Percentiles rank a stretch among this genome's conserved stretches.
Conservation (phyloP, 2,113 vertebrate genomes). For the Aspiorhynchus laticeps region DNA sequence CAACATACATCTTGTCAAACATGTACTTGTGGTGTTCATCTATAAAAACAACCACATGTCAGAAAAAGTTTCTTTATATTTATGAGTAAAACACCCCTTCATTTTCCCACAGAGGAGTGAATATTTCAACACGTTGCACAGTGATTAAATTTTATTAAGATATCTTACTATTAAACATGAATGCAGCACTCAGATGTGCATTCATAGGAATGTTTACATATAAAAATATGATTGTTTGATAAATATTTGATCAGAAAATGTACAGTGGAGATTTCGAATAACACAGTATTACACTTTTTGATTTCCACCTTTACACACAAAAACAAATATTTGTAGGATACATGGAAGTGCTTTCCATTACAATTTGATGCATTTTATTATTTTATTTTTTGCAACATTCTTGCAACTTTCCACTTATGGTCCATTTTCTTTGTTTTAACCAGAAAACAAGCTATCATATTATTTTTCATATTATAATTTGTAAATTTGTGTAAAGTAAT, state of each 20-base stretch:
- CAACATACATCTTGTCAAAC: neutral
- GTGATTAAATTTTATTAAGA: constrained; percentile 70
- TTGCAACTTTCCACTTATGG: neutral
- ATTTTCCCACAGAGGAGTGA: neutral
- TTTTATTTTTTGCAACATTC: neutral
- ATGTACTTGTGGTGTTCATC: constrained; percentile 13
- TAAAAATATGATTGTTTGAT: constrained; percentile 48
- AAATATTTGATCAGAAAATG: constrained; percentile 52
- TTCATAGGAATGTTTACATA: constrained; percentile 24
- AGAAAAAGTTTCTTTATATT: neutral
- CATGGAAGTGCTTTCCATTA: neutral
- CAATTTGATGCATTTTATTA: neutral
- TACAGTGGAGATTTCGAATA: constrained; percentile 52
- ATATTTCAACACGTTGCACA: constrained; percentile 53
- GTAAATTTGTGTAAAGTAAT: neutral
- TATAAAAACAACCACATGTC: neutral
- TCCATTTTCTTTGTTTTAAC: neutral
- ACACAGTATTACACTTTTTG: constrained; percentile 13
- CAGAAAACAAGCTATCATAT: neutral
- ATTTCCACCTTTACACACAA: constrained; percentile 7
- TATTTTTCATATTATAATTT: neutral
- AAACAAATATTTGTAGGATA: neutral
- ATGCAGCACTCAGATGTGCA: neutral
- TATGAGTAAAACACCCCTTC: neutral
- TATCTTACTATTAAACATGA: constrained; percentile 44